Base-by-base conservation (phyloP, 2,797 vertebrate genomes). In the Anguilla pacifica region DNA sequence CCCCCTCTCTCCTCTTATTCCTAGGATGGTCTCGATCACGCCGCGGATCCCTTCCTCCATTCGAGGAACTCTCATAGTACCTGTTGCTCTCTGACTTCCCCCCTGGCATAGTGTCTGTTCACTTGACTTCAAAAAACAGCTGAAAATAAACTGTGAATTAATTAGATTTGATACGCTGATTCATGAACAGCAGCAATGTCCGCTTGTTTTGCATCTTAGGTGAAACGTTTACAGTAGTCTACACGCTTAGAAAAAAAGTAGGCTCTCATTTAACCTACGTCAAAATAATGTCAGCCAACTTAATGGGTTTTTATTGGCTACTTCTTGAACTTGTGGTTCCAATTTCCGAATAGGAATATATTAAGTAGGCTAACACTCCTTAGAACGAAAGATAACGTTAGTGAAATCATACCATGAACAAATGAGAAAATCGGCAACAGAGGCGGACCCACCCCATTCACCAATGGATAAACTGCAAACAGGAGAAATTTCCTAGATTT, bases 31-130 rank as follows among this genome's bases (percentile, higher is more conserved):
- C 85, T 83, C 77, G 91, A 86, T 74, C 43, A 10, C 92, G 87
- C 13, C 91, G 77, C n/a, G 90, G 82, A 46, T 92, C 88, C 87
- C 89, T 72, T 87, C 92, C 90, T 86, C 89, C 90, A 88, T 57
- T 89, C 31, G 49, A 15, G 11, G 89, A 89, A 84, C 53, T 91
- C 89, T 93, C 85, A 55, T 94, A 89, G 88, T 92, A 91, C 88
- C 88, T 88, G 31, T 87, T 93, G 25, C 88, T 91, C 86, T 93
- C 93, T 79, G 94, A 91, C 94, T 94, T 96, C 39, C 17, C 6
- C 57, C 64, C 10, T 64, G 39, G 55, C 25, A 15, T 81, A 10
- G 15, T 85, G 89, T 87, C 81, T 83, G 49, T 53, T 88, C 39
- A 70, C 89, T 87, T 79, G 17, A 6, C 43, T 53, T 28, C n/a